Conservation (phyloP, 2,113 vertebrate genomes). For the Upupa epops region DNA sequence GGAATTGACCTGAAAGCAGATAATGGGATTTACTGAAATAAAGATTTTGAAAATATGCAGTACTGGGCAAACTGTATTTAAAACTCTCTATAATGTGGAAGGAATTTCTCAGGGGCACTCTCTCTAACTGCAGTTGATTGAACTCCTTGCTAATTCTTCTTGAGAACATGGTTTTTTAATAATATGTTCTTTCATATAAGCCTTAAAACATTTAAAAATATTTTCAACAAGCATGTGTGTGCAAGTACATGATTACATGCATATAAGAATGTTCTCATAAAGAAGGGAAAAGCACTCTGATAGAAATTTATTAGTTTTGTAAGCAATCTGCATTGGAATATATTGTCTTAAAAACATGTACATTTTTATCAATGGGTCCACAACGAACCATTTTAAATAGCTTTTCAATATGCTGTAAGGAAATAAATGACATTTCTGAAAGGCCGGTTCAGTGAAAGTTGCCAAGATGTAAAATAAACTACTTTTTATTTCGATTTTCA, state of each 20-base stretch:
- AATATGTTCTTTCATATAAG: background rate
- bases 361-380: background rate
- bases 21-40: background rate
- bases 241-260: accelerated
- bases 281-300: background rate
- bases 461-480: background rate
- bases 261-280: background rate
- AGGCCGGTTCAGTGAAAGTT: background rate
- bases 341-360: background rate
- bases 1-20: background rate
- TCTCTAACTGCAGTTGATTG: background rate
- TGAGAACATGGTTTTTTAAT: background rate
- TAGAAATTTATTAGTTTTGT: background rate
- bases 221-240: background rate
- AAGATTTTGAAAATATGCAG: background rate
- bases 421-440: background rate
- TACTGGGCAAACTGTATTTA: background rate
- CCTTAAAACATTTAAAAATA: background rate
- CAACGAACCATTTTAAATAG: background rate
- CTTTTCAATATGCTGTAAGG: background rate
- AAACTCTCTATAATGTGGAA: background rate
- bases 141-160: background rate
- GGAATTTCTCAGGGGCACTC: background rate
- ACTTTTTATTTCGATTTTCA: background rate
- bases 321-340: background rate